Percentiles rank a stretch among this genome's conserved stretches.
Evolutionary conservation across 2,888 invertebrate genomes (phyloP).

Genomic region (Hyppa rectilinea): DNA sequence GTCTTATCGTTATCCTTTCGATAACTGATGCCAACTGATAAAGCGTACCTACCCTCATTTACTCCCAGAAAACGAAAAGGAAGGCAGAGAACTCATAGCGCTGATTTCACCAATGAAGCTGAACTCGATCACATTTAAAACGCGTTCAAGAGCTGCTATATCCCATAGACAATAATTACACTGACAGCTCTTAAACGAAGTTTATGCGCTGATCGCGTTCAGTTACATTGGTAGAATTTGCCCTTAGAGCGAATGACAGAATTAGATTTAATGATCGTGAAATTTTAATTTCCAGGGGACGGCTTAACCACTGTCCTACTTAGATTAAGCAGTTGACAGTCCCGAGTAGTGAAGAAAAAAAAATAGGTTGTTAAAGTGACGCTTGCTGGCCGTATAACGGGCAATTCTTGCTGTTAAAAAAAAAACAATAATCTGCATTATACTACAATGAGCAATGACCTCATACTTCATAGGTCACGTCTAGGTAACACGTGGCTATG

Average conservation of each 20-base stretch:
- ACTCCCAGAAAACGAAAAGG: neutral
- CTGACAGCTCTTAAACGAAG: too few relatives aligned
- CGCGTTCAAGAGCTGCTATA: too few relatives aligned
- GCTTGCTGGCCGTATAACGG: neutral
- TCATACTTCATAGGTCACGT: neutral
- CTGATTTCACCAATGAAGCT: too few relatives aligned
- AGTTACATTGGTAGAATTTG: too few relatives aligned
- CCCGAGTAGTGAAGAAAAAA: neutral
- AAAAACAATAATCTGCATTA: neutral
- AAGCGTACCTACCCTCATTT: too few relatives aligned
- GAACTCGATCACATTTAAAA: too few relatives aligned
- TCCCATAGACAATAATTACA: too few relatives aligned
- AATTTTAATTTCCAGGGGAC: neutral
- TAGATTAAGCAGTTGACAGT: neutral
- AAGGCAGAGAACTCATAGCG: neutral
- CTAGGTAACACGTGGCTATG: neutral
- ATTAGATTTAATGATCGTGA: neutral
- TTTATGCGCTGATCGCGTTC: too few relatives aligned
- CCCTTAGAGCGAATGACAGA: neutral
- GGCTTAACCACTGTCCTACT: too few relatives aligned
- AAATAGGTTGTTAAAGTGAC: neutral
- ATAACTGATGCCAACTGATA: neutral
- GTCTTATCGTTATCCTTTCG: neutral
- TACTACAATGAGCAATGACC: neutral
- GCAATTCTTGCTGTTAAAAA: neutral